Base-by-base conservation (phyloP, 2,797 vertebrate species). In the Acrossocheilus wenchowensis region DNA sequence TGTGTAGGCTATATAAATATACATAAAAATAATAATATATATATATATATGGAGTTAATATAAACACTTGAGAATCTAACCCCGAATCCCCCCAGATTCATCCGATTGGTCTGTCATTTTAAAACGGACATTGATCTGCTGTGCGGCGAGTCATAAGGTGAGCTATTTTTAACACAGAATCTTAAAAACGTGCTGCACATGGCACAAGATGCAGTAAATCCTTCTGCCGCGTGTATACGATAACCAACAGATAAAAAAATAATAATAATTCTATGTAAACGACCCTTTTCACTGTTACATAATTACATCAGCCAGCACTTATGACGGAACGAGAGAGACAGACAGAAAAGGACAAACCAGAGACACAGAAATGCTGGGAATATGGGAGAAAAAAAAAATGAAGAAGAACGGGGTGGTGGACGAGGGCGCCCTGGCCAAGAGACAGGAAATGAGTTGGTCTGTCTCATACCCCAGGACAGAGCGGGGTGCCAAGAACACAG, bases 401-500 rank as follows among this genome's bases (percentile, higher is more conserved):
- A 68, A 50, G 77, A 14, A 60, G 85, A 75, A 75, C 52, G n/a
- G 50, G 77, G 66, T 87, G 62, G 66, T 81, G 83, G 81, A 86
- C 87, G 83, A 90, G 81, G 84, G 88, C 48, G 48, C 89, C 89
- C 79, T 88, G 87, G 90, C 77, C 83, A 57, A 81, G 72, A 79
- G 90, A 93, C 93, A 92, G 94, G 94, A 95, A 94, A 93, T 92
- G 82, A 93, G 90, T 86, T 84, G 34, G 81, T 91, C 88, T 83
- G 92, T 81, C 75, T 74, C 91, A 82, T 82, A 90, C 68, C 89
- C 79, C 82, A 87, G 71, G 88, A 90, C 91, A 86, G 82, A 88
- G 75, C 72, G 21, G 66, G 84, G 72, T 87, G 85, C 87, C 89
- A 90, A 85, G 68, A 87, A 66, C 85, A 88, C 89, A 90, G 87